Percentiles rank a stretch among this genome's conserved stretches.
Conservation (phyloP, 2,888 invertebrate species). For the Ichneumoninae sp. region DNA sequence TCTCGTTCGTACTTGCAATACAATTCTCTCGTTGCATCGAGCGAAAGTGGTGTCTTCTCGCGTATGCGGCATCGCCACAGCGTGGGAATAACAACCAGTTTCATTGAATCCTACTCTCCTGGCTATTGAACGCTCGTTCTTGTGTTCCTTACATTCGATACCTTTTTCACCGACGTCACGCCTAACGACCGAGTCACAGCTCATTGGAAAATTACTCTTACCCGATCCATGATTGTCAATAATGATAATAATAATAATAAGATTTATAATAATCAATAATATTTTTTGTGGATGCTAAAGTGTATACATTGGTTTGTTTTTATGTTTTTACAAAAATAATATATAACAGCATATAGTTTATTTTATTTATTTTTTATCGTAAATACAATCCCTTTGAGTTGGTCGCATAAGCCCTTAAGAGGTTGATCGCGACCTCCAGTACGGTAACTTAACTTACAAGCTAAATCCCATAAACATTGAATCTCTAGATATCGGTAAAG, state of each 20-base stretch:
- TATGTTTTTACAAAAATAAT: too few species aligned
- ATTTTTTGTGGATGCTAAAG: too few species aligned
- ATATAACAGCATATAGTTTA: too few species aligned
- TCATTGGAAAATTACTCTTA: background rate
- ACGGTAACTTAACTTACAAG: too few species aligned
- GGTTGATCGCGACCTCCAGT: too few species aligned
- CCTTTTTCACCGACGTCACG: constrained; percentile 3
- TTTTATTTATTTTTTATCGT: too few species aligned
- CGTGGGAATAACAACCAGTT: constrained; percentile 77
- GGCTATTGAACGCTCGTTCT: constrained; percentile 43
- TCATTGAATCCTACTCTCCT: constrained; percentile 53
- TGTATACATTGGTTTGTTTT: too few species aligned
- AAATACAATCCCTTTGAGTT: too few species aligned
- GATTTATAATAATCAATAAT: background rate
- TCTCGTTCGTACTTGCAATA: constrained; percentile 13
- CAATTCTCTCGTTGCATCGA: constrained; percentile 48
- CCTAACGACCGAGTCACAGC: background rate
- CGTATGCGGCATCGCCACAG: constrained; percentile 70
- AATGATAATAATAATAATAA: background rate
- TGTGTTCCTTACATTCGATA: constrained; percentile 23
- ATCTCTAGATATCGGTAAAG: too few species aligned
- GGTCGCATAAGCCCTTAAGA: too few species aligned
- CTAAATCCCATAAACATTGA: too few species aligned
- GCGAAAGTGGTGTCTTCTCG: constrained; percentile 75
- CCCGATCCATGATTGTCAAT: background rate